Percentiles rank a stretch among this genome's conserved stretches.
phyloP scores from a whole-genome alignment of 2,888 invertebrate species.

The Drosophila acutilabella region DNA sequence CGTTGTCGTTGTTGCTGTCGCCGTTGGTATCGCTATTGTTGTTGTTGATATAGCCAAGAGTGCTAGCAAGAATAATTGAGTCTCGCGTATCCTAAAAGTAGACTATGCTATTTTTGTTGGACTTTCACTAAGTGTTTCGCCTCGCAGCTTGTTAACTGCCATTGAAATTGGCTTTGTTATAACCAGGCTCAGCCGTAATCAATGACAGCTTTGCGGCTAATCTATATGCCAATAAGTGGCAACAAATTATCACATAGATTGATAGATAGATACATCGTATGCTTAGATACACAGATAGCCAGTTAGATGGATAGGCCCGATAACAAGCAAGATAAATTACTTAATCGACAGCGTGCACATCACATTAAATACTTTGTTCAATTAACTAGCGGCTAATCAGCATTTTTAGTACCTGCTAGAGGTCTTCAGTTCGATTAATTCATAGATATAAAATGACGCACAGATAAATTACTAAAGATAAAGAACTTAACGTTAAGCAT shows the following conservation, averaged over 20 bases:
- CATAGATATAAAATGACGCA: not conserved
- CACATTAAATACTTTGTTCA: slow-evolving; percentile 8
- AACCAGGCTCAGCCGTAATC: slow-evolving; percentile 39
- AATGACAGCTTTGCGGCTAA: slow-evolving; percentile 61
- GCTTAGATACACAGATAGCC: slow-evolving; percentile 16
- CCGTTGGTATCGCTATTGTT: slow-evolving; percentile 2
- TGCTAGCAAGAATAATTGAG: slow-evolving; percentile 68
- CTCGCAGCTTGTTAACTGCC: slow-evolving; percentile 20
- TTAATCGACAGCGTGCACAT: slow-evolving; percentile 1
- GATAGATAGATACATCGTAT: slow-evolving; percentile 27
- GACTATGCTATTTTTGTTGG: slow-evolving; percentile 36
- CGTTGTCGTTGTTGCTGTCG: slow-evolving; percentile 23
- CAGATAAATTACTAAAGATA: not conserved
- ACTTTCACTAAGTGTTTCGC: slow-evolving; percentile 22
- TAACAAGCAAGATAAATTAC: slow-evolving; percentile 38
- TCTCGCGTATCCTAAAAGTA: slow-evolving; percentile 53
- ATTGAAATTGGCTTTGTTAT: slow-evolving; percentile 34
- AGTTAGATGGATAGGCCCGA: slow-evolving; percentile 10
- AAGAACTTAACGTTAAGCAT: not conserved
- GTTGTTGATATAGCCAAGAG: slow-evolving; percentile 32
- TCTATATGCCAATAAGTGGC: slow-evolving; percentile 55
- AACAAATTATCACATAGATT: slow-evolving; percentile 53
- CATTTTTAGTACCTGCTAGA: not conserved
- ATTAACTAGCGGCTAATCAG: slow-evolving; percentile 10
- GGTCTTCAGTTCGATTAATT: not conserved